phyloP scores from a whole-genome alignment of 2,888 invertebrate species.

The Tiliacea aurago region DNA sequence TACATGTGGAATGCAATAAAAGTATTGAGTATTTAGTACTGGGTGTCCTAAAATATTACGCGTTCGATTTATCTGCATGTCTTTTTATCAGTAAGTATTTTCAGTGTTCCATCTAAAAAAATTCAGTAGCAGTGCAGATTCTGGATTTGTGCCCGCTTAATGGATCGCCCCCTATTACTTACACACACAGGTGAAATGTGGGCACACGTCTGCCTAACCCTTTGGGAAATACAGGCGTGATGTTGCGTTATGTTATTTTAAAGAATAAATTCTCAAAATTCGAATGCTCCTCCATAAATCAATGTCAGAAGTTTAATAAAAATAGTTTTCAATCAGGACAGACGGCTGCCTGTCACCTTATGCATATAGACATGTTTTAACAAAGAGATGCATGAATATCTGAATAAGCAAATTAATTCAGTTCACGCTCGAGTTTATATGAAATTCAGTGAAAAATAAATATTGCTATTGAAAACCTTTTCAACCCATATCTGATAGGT shows the following conservation, averaged over 20 bases:
- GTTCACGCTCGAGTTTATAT: conserved; percentile 42
- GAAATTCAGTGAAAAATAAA: conserved; percentile 54
- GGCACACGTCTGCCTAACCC: too few species aligned
- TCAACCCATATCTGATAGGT: conserved; percentile 26
- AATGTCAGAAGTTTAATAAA: conserved; percentile 24
- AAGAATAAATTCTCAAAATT: too few species aligned
- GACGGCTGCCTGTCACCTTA: conserved; percentile 3
- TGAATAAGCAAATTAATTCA: conserved; percentile 56
- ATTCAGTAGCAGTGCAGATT: too few species aligned
- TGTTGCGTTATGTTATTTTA: too few species aligned
- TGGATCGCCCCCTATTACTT: too few species aligned
- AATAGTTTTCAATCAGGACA: conserved; percentile 21
- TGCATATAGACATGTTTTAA: conserved; percentile 41
- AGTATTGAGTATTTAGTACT: too few species aligned
- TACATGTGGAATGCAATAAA: too few species aligned
- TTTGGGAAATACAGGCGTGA: too few species aligned
- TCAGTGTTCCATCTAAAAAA: too few species aligned
- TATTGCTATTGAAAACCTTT: conserved; percentile 48
- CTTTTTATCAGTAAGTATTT: too few species aligned
- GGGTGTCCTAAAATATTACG: neutral
- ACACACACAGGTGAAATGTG: too few species aligned
- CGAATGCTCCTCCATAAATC: conserved; percentile 6
- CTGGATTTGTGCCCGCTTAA: too few species aligned
- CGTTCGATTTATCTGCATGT: neutral
- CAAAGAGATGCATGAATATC: conserved; percentile 56